Percentiles rank a stretch among this genome's conserved stretches.
These are phyloP conservation scores for Potamilus streckersoni DNA, from an alignment of 1,140 invertebrate species.

Conservation along the genomic window DNA sequence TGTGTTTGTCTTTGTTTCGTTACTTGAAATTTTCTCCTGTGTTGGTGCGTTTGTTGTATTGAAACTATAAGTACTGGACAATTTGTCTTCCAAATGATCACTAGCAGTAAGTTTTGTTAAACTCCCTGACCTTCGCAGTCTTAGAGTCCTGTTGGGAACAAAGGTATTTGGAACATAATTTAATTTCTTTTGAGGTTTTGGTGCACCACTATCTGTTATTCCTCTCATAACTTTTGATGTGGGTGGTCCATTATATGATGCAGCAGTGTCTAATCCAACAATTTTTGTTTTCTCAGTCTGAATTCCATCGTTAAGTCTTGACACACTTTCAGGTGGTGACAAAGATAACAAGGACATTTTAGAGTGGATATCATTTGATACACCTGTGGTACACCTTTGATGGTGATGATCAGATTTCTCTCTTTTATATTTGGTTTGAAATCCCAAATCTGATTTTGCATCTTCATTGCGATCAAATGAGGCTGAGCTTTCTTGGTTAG, in stretches of 20 bases:
- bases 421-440: neutral
- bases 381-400: neutral
- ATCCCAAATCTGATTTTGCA: too few species aligned
- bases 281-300: neutral
- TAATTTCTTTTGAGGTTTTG: conserved; percentile 28
- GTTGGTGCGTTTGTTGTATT: too few species aligned
- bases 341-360: neutral
- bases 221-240: conserved; percentile 2
- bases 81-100: too few species aligned
- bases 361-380: conserved; percentile 3
- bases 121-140: conserved; percentile 47
- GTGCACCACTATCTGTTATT: neutral
- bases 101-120: conserved; percentile 24
- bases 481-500: too few species aligned
- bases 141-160: conserved; percentile 51
- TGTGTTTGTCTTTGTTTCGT: too few species aligned
- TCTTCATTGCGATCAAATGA: too few species aligned
- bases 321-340: neutral
- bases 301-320: neutral
- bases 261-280: neutral
- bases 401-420: neutral
- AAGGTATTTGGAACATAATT: conserved; percentile 50
- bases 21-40: too few species aligned
- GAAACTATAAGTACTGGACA: too few species aligned
- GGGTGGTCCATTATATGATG: conserved; percentile 4